Conservation (phyloP, 2,113 vertebrate species). For the zebrafish (Danio rerio) region DNA sequence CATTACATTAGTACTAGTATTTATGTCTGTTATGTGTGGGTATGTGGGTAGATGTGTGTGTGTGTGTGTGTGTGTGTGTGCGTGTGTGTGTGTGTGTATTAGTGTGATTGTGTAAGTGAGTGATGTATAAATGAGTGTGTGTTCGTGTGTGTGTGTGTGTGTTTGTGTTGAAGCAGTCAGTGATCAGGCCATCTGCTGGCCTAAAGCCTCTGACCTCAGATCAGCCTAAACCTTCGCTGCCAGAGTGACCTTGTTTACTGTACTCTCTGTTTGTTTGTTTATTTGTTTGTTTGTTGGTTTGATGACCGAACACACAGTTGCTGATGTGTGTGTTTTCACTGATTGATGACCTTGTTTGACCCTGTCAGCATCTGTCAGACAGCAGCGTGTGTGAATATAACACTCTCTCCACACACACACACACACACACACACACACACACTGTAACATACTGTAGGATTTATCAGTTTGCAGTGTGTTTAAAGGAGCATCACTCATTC, state of each 20-base stretch:
- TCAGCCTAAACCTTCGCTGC: conserved; percentile 10
- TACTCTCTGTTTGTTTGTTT: conserved; percentile 10
- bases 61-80: too few species aligned
- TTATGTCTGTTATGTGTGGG: too few species aligned
- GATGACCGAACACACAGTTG: conserved; percentile 40
- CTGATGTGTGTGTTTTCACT: conserved; percentile 49
- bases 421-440: background rate
- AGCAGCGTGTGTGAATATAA: background rate
- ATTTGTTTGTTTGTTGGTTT: conserved; percentile 47
- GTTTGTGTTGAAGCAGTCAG: too few species aligned
- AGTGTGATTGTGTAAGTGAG: too few species aligned
- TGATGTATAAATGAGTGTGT: too few species aligned
- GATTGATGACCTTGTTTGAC: conserved; percentile 46
- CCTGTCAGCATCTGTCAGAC: conserved; percentile 39
- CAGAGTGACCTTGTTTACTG: conserved; percentile 56
- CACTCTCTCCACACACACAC: background rate
- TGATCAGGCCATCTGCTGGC: background rate
- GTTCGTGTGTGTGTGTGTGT: too few species aligned
- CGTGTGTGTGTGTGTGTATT: too few species aligned
- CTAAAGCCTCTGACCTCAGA: background rate
- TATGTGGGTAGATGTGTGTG: too few species aligned
- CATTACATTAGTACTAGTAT: too few species aligned
- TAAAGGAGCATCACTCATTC: background rate
- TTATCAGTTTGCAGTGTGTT: background rate
- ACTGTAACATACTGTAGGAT: background rate